These are phyloP conservation scores for Mellilla xanthometata DNA, from an alignment of 2,888 invertebrate species.

Conservation along the genomic window DNA sequence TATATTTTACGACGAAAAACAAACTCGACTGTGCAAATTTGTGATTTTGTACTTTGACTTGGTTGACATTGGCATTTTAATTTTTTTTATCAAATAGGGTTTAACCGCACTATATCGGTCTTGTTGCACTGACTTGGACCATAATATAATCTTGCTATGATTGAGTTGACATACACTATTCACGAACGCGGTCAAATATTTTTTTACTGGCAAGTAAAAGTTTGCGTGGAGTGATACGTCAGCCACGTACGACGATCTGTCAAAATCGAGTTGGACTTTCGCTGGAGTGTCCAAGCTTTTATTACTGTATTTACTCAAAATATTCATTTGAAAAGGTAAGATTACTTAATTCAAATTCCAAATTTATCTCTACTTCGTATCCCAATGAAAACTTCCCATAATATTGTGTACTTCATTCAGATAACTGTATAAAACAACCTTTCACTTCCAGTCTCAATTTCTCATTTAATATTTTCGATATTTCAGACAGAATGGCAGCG, in stretches of 20 bases:
- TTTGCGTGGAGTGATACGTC: constrained; percentile 81
- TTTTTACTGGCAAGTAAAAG: constrained; percentile 51
- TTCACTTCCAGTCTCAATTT: constrained; percentile 6
- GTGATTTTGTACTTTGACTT: too few species aligned
- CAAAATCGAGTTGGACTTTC: constrained; percentile 41
- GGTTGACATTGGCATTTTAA: constrained; percentile 12
- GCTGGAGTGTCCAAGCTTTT: constrained; percentile 18
- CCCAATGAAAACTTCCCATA: neutral
- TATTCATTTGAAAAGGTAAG: constrained; percentile 42
- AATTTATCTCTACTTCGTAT: too few species aligned
- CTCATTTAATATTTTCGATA: constrained; percentile 26
- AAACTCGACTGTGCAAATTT: constrained; percentile 49
- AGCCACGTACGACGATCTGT: constrained; percentile 74
- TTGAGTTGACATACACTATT: too few species aligned
- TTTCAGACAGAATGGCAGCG: constrained; percentile 69
- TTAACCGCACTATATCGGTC: too few species aligned
- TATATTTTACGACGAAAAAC: constrained; percentile 45
- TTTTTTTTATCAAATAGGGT: too few species aligned
- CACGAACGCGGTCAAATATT: too few species aligned
- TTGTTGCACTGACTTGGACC: too few species aligned
- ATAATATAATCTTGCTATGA: too few species aligned
- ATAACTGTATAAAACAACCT: constrained; percentile 3
- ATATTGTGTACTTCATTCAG: constrained; percentile 15
- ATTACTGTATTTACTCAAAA: constrained; percentile 33
- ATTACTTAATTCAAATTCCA: constrained; percentile 3